phyloP scores from a whole-genome alignment of 2,888 invertebrate species.

The Agapostemon virescens region DNA sequence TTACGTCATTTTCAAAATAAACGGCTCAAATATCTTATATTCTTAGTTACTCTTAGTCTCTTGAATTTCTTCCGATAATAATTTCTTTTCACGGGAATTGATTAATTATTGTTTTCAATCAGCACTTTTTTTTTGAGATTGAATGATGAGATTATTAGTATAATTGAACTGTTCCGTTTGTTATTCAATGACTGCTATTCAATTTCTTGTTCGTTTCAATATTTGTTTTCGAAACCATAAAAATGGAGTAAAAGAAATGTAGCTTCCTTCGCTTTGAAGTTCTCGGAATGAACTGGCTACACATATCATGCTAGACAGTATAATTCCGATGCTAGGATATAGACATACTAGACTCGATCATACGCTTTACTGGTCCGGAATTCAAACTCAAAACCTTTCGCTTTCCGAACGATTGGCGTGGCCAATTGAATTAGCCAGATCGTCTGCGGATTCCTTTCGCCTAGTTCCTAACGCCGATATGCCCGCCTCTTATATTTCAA shows the following conservation, averaged over 20 bases:
- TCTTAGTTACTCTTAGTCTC: too few species aligned
- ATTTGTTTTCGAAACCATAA: not conserved
- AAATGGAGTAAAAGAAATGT: not conserved
- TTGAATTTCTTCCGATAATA: too few species aligned
- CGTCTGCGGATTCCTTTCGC: constrained; percentile 3
- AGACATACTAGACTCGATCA: constrained; percentile 15
- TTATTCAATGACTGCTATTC: too few species aligned
- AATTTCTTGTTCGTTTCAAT: too few species aligned
- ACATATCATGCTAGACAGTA: not conserved
- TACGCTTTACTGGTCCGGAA: constrained; percentile 19
- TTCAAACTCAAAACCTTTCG: constrained; percentile 19
- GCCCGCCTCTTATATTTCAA: not conserved
- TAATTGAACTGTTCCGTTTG: too few species aligned
- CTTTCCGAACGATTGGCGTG: constrained; percentile 15
- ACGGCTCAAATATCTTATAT: too few species aligned
- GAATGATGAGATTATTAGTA: too few species aligned
- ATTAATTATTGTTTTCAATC: too few species aligned
- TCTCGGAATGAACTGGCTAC: not conserved
- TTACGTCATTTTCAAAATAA: too few species aligned
- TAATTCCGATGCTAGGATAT: constrained; percentile 6
- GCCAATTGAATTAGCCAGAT: constrained; percentile 18
- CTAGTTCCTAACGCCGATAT: not conserved
- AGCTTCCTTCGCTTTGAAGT: not conserved
- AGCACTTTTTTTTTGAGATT: too few species aligned
- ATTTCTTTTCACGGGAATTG: too few species aligned